Evolutionary conservation across 2,113 vertebrate genomes (phyloP), one percentile per base, ranked within the genome.

Genomic region (Notothenia coriiceps): DNA sequence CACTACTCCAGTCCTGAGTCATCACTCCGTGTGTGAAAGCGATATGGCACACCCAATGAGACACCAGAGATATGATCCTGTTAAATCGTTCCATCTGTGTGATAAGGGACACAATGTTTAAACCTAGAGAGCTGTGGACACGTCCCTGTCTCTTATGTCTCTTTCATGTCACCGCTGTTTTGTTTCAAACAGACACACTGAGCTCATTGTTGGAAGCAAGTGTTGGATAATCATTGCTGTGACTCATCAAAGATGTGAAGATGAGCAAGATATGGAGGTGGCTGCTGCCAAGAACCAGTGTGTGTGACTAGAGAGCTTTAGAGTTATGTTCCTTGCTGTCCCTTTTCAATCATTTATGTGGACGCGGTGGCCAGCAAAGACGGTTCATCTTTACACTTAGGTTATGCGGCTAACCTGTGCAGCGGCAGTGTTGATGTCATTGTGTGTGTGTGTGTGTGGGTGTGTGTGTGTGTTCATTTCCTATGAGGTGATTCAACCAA

Each of bases 231-330:
- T 87, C 74, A 75, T 33, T 66, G 6, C 64, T 59, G 70, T 89
- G 91, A 89, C 10, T 90, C 87, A 90, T 81, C 74, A 66, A 57
- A 83, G 70, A 89, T 78, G 40, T 74, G 77, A 88, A 57, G 79
- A 90, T 75, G 88, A 85, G 71, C 86, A 83, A 82, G 63, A 74
- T 56, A 35, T 13, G 12, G 20, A 79, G 60, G 57, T 79, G 62
- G 72, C 51, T 22, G 46, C 74, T 69, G 77, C 56, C 70, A 78
- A 79, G 77, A 75, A 33, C 15, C 43, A 40, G 35, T 40, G 51
- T 63, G 33, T 35, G 6, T 61, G 62, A 70, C n/a, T 55, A 29
- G n/a, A 60, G 40, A 11, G 4, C 20, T 47, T 17, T 54, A 47
- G 54, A 15, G 22, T 10, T 15, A 15, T 47, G 55, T 69, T 51